These are phyloP conservation scores for Pipistrellus nathusii DNA, from an alignment of 2,797 vertebrate genomes.

Conservation along the genomic window DNA sequence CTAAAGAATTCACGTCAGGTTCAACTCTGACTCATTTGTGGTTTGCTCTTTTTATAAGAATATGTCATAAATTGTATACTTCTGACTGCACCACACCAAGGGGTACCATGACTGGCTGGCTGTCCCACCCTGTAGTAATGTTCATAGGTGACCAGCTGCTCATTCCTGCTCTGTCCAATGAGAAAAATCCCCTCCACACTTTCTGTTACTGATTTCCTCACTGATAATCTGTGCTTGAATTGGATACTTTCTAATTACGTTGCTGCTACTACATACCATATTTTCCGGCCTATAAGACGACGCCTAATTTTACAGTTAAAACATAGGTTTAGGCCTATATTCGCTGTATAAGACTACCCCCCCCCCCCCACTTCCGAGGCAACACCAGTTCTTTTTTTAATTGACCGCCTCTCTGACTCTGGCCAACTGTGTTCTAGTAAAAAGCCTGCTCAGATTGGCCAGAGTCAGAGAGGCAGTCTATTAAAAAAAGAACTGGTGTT, in stretches of 20 bases:
- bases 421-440: too few species aligned
- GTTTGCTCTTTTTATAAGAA: neutral
- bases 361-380: too few species aligned
- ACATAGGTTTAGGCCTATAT: too few species aligned
- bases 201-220: neutral
- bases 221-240: neutral
- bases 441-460: too few species aligned
- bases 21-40: neutral
- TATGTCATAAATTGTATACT: neutral
- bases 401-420: too few species aligned
- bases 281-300: too few species aligned
- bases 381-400: too few species aligned
- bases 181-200: neutral
- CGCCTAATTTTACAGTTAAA: too few species aligned
- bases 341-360: too few species aligned
- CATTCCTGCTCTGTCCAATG: neutral
- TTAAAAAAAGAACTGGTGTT: too few species aligned
- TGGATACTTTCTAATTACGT: neutral
- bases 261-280: neutral
- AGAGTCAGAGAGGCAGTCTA: too few species aligned
- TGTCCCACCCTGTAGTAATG: neutral
- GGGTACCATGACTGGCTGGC: fast-evolving
- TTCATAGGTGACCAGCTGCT: neutral
- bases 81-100: neutral
- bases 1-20: neutral